phyloP scores from a whole-genome alignment of 1,140 invertebrate genomes.

The Dendroctonus ponderosae region DNA sequence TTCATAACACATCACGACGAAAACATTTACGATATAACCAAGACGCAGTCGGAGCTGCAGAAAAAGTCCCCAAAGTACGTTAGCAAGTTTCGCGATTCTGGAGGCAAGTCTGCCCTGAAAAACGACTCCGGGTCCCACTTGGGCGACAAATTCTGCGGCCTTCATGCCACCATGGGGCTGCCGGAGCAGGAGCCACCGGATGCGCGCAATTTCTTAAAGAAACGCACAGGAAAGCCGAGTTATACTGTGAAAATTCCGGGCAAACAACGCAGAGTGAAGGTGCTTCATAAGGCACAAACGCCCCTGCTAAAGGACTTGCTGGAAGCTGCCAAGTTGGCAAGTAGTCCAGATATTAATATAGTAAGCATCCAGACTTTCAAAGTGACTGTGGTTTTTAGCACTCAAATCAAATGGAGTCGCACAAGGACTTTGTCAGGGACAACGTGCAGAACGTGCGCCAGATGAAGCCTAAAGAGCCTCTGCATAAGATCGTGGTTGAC shows the following conservation, averaged over 20 bases:
- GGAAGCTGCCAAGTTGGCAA: background rate
- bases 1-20: conserved; percentile 54
- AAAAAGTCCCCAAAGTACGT: conserved; percentile 36
- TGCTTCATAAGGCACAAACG: conserved; percentile 22
- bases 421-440: conserved; percentile 32
- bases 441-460: conserved; percentile 55
- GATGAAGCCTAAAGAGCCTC: conserved; percentile 54
- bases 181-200: conserved; percentile 56
- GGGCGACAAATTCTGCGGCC: conserved; percentile 19
- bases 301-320: conserved; percentile 27
- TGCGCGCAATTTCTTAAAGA: conserved; percentile 60
- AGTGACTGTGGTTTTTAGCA: conserved; percentile 4
- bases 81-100: conserved; percentile 20
- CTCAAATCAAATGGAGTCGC: conserved; percentile 12
- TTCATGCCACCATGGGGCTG: conserved; percentile 60
- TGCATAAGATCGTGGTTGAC: conserved; percentile 46
- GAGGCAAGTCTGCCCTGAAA: background rate
- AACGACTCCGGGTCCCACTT: background rate
- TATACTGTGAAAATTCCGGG: conserved; percentile 12
- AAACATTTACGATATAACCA: conserved; percentile 52
- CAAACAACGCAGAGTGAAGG: conserved; percentile 10
- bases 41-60: conserved; percentile 36
- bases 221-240: conserved; percentile 50
- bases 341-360: too few species aligned
- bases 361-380: background rate